Evolutionary conservation across 1,140 invertebrate species (phyloP), one percentile per base, ranked within the genome.

Genomic region (Drosophila murphyi): DNA sequence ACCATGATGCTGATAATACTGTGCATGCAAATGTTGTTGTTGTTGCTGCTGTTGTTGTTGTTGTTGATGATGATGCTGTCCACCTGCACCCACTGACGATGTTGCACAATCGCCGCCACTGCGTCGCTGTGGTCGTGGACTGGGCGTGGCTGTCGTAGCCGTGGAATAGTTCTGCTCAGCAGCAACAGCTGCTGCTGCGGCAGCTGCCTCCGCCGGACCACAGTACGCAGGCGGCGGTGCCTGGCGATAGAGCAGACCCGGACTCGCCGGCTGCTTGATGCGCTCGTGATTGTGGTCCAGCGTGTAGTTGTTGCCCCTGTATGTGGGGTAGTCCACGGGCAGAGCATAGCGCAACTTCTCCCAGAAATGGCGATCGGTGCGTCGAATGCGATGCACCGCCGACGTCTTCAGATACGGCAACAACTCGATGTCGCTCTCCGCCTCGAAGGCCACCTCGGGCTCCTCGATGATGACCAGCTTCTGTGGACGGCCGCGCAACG

Each of bases 301-400:
- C 65, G 93, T 93, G 82, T 95, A 95, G 77, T 95, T 94, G 92
- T 95, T 95, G 63, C 94, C 93, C 65, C 93, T 94, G 91, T 88
- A 93, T 0, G 80, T 89, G 75, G 95, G 94, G 68, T 94, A 94
- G 48, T 93, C 91, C 6, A 94, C 94, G 48, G 97, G 97, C 95
- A 98, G 95, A 4, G 96, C 96, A 93, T 97, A 98, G 64, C 96
- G 94, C 80, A 98, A 94, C 89, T 97, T 96, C 88, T 98, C 97
- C 97, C 97, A 98, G 92, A 98, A 98, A 75, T 96, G 94, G 82
- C 96, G 96, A 92, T 98, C 97, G 72, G 96, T 96, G 96, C 97
- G 97, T 50, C 96, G 95, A 34, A 98, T 94, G 63, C 96, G 95
- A 63, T 98, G 94, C 81, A 95, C 96, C 82, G 97, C 97, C 93